These are phyloP conservation scores for Pseudoatta argentina DNA, from an alignment of 1,140 invertebrate genomes.

Conservation along the genomic window DNA sequence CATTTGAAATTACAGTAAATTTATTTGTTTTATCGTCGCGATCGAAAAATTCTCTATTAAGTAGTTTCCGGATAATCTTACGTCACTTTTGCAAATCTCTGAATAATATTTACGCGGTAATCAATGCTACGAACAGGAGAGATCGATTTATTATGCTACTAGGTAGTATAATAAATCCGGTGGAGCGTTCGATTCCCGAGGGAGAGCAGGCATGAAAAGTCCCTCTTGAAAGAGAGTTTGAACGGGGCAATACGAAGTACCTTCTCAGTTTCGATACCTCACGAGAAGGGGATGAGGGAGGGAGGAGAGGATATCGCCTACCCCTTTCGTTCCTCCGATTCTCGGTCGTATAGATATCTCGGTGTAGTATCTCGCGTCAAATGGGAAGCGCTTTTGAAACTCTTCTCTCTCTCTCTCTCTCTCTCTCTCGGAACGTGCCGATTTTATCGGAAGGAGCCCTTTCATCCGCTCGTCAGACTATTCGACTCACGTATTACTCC, in stretches of 20 bases:
- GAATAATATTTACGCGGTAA: slow-evolving; percentile 18
- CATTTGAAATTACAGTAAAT: not conserved
- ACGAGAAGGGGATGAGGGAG: not conserved
- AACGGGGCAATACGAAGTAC: not conserved
- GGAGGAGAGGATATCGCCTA: slow-evolving; percentile 12
- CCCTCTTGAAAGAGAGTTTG: slow-evolving; percentile 3
- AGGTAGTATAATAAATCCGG: not conserved
- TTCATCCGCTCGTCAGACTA: slow-evolving; percentile 70
- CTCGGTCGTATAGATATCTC: slow-evolving; percentile 58
- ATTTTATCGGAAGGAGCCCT: slow-evolving; percentile 73
- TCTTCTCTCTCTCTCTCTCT: slow-evolving; percentile 19
- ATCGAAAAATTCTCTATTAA: too few species aligned
- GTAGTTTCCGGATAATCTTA: not conserved
- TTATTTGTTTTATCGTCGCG: not conserved
- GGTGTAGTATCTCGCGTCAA: slow-evolving; percentile 52
- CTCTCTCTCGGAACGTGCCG: slow-evolving; percentile 70
- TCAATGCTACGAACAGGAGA: not conserved
- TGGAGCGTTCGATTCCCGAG: not conserved
- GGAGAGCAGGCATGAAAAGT: not conserved
- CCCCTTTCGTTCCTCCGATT: slow-evolving; percentile 30
- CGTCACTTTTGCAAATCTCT: not conserved
- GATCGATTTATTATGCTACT: slow-evolving; percentile 25
- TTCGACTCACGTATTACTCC: slow-evolving; percentile 73
- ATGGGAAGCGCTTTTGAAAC: slow-evolving; percentile 62
- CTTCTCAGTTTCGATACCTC: slow-evolving; percentile 25